Conservation (phyloP, 1,140 invertebrate genomes). For the Zaprionus vittiger region DNA sequence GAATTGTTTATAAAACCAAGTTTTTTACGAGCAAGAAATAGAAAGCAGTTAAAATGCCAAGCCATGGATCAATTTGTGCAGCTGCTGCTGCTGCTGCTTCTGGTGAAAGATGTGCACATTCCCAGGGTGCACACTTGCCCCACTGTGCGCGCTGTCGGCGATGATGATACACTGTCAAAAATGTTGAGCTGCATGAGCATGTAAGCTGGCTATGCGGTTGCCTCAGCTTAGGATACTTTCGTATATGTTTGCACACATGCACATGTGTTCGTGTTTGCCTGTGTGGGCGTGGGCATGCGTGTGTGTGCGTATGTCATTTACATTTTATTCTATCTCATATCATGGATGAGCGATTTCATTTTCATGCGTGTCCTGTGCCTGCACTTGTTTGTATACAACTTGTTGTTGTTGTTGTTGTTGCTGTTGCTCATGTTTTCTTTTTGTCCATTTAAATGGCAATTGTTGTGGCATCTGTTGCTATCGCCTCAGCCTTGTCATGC, state of each 20-base stretch:
- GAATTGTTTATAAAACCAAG: conserved; percentile 50
- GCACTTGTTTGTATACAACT: conserved; percentile 56
- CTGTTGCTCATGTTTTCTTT: conserved; percentile 27
- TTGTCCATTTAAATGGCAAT: conserved; percentile 58
- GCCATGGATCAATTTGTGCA: conserved; percentile 68
- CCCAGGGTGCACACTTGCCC: conserved; percentile 9
- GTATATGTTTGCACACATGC: conserved; percentile 13
- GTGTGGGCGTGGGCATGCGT: neutral
- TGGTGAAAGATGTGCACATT: conserved; percentile 20
- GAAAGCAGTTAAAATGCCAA: conserved; percentile 49
- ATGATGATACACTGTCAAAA: conserved; percentile 66
- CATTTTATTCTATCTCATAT: conserved; percentile 63
- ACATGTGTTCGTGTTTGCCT: neutral
- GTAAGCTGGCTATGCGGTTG: conserved; percentile 27
- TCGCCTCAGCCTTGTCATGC: conserved; percentile 5
- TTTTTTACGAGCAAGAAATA: conserved; percentile 44
- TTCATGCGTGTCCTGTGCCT: conserved; percentile 56
- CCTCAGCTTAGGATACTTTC: conserved; percentile 5
- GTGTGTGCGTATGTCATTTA: conserved; percentile 41
- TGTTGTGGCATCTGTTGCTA: conserved; percentile 74
- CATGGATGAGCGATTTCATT: conserved; percentile 57
- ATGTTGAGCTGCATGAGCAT: conserved; percentile 53
- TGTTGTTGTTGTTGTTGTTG: conserved; percentile 44
- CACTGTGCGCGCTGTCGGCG: conserved; percentile 25
- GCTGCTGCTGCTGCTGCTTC: conserved; percentile 40